phyloP scores from a whole-genome alignment of 2,888 invertebrate genomes.

The Trichopria drosophilae region DNA sequence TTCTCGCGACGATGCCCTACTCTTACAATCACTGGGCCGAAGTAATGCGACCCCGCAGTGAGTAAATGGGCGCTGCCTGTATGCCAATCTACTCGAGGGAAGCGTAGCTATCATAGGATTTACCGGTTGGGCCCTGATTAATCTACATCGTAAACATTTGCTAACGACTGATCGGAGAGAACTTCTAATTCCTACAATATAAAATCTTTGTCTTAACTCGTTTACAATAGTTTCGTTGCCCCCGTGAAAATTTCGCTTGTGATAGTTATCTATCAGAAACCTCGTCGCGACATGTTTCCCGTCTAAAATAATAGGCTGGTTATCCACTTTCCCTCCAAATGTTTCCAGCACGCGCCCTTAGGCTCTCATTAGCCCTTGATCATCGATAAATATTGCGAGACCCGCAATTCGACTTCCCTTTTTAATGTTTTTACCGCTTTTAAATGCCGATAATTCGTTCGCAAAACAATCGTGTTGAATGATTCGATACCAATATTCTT shows the following conservation, averaged over 20 bases:
- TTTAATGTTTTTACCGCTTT: neutral
- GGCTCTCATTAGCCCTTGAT: neutral
- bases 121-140: too few species aligned
- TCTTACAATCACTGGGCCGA: too few species aligned
- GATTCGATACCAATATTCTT: neutral
- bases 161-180: neutral
- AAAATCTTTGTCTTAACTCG: slow-evolving; percentile 3
- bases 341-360: neutral
- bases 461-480: slow-evolving; percentile 1
- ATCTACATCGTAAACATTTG: too few species aligned
- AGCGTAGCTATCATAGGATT: too few species aligned
- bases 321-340: neutral
- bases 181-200: slow-evolving; percentile 1
- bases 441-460: neutral
- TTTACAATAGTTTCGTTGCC: slow-evolving; percentile 5
- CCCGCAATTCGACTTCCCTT: neutral
- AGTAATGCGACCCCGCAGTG: too few species aligned
- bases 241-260: slow-evolving; percentile 3
- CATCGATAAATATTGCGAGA: neutral
- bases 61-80: too few species aligned
- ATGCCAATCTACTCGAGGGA: too few species aligned
- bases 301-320: neutral
- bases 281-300: neutral
- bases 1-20: too few species aligned
- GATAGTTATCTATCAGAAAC: neutral